phyloP scores from a whole-genome alignment of 2,888 invertebrate species.

The Helicoverpa assulta region DNA sequence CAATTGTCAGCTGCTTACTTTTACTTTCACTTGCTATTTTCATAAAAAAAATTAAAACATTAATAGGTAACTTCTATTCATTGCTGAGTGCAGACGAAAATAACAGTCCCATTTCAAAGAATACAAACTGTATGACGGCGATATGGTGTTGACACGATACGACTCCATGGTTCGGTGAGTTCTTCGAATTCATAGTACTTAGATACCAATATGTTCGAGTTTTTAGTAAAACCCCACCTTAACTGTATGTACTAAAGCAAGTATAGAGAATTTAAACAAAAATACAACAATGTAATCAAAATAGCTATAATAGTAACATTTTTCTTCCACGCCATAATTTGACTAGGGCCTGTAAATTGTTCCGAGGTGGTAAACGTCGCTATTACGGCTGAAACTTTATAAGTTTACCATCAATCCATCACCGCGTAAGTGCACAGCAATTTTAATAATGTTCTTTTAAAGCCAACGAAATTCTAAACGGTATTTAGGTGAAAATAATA shows the following conservation, averaged over 20 bases:
- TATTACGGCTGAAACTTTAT: constrained; percentile 55
- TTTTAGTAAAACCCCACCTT: background rate
- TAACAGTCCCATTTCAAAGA: constrained; percentile 40
- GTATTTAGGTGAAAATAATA: constrained; percentile 13
- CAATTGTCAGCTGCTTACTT: background rate
- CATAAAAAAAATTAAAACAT: background rate
- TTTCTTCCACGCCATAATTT: constrained; percentile 41
- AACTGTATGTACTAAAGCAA: background rate
- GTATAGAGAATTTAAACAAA: constrained; percentile 15
- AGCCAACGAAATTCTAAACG: constrained; percentile 32
- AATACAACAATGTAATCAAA: constrained; percentile 29
- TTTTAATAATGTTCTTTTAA: constrained; percentile 55
- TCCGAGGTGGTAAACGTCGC: constrained; percentile 55
- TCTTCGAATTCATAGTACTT: constrained; percentile 1
- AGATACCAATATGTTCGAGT: background rate
- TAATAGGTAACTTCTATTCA: background rate
- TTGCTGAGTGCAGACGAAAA: constrained; percentile 18
- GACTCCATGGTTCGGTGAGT: constrained; percentile 6
- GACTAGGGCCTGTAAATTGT: constrained; percentile 39
- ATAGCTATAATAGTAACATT: constrained; percentile 27
- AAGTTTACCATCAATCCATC: constrained; percentile 58
- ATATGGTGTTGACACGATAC: constrained; percentile 33
- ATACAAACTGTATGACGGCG: constrained; percentile 32
- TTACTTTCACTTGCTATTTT: background rate
- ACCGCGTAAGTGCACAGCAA: constrained; percentile 55